These are phyloP conservation scores for Tauraco erythrolophus DNA, from an alignment of 2,113 vertebrate species.

Conservation along the genomic window DNA sequence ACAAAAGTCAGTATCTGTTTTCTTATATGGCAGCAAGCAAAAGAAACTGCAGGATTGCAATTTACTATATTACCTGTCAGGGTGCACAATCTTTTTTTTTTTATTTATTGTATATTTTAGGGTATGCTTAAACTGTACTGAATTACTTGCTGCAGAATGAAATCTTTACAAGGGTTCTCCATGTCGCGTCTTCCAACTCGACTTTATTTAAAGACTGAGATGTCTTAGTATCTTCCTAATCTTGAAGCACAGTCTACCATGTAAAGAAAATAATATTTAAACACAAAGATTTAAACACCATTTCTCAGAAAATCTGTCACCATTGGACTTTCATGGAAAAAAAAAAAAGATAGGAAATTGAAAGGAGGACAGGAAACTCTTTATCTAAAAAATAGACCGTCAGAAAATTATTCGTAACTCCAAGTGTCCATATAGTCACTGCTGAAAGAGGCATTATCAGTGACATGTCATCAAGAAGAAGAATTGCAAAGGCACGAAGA, in stretches of 20 bases:
- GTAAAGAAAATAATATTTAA: constrained; percentile 7
- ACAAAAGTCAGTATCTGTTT: background rate
- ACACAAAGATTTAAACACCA: background rate
- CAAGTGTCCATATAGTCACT: constrained; percentile 40
- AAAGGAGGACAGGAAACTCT: background rate
- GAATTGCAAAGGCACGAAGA: constrained; percentile 42
- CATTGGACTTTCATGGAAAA: background rate
- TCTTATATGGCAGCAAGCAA: background rate
- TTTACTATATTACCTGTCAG: background rate
- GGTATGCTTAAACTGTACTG: background rate
- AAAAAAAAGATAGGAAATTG: background rate
- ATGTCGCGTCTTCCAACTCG: background rate
- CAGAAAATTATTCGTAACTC: constrained; percentile 69
- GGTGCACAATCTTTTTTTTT: background rate
- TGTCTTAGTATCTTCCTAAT: constrained; percentile 36
- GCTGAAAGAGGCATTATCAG: constrained; percentile 73
- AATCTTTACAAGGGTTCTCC: background rate
- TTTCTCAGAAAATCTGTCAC: constrained; percentile 54
- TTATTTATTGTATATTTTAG: constrained; percentile 12
- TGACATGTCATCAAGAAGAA: constrained; percentile 53
- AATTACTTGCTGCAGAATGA: constrained; percentile 24
- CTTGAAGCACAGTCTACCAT: background rate
- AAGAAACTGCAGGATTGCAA: background rate
- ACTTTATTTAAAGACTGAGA: constrained; percentile 23
- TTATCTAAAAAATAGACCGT: constrained; percentile 25